Evolutionary conservation across 2,888 invertebrate species (phyloP).

Genomic region (Andrena camellia): DNA sequence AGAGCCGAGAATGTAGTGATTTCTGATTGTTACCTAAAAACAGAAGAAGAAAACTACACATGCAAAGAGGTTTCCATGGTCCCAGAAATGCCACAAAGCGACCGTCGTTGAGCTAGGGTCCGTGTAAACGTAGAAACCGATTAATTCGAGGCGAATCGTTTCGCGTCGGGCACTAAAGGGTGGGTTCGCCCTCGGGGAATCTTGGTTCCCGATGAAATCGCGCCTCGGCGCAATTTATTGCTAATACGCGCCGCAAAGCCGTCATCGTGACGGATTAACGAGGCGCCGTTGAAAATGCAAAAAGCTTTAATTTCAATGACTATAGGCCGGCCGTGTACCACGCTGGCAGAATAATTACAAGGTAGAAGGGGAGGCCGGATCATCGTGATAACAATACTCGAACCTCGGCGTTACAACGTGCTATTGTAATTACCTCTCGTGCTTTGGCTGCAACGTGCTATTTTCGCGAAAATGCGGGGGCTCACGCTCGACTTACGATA

Average conservation of each 20-base stretch:
- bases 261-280: conserved; percentile 68
- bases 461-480: conserved; percentile 64
- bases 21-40: no score
- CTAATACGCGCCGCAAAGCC: conserved; percentile 50
- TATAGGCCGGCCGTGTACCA: conserved; percentile 44
- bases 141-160: conserved; percentile 23
- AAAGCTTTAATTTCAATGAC: conserved; percentile 69
- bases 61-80: not conserved
- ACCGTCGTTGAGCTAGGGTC: not conserved
- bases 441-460: conserved; percentile 64
- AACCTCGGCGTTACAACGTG: conserved; percentile 56
- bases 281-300: conserved; percentile 67
- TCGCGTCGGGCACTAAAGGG: not conserved
- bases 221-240: conserved; percentile 48
- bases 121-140: conserved; percentile 10
- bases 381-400: conserved; percentile 71
- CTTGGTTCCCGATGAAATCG: conserved; percentile 40
- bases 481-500: conserved; percentile 47
- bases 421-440: conserved; percentile 70
- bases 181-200: conserved; percentile 7
- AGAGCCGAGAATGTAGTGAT: not conserved
- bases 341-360: conserved; percentile 62
- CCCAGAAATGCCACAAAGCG: not conserved
- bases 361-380: conserved; percentile 58
- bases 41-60: not conserved